phyloP scores from a whole-genome alignment of 2,797 vertebrate species.

The Fistularia tabacaria region DNA sequence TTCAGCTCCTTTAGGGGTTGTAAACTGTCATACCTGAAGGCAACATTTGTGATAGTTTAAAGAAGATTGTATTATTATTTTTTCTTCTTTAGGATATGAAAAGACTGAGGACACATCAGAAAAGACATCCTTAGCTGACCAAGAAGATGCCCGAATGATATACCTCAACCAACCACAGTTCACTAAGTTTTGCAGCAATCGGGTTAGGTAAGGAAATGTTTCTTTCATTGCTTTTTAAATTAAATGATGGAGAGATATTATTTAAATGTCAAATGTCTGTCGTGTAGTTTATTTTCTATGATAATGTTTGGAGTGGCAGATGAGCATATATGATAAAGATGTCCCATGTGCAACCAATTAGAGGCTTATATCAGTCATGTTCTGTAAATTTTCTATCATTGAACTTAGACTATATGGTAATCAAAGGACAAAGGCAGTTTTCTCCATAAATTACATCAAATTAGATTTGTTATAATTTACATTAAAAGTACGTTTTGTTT shows the following conservation, averaged over 20 bases:
- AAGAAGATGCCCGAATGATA: conserved; percentile 90
- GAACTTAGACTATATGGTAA: too few species aligned
- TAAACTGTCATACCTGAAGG: too few species aligned
- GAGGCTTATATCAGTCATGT: too few species aligned
- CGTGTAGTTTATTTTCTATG: too few species aligned
- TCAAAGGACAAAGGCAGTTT: too few species aligned
- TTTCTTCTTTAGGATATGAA: conserved; percentile 85
- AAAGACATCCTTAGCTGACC: conserved; percentile 93
- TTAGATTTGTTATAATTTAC: not conserved
- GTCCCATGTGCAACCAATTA: too few species aligned
- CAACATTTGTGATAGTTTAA: too few species aligned
- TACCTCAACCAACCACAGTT: conserved; percentile 94
- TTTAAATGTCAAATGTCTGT: not conserved
- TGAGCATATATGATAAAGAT: too few species aligned
- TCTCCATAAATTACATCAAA: too few species aligned
- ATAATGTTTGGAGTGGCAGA: too few species aligned
- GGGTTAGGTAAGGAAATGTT: conserved; percentile 83
- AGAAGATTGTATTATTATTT: not conserved
- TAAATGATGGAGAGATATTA: not conserved
- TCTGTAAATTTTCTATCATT: too few species aligned
- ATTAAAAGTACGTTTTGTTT: not conserved
- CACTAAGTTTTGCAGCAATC: conserved; percentile 95
- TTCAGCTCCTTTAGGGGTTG: too few species aligned
- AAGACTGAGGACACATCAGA: conserved; percentile 92
- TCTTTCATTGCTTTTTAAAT: not conserved